Conservation (phyloP, 2,888 invertebrate species). For the Aquatica leii region DNA sequence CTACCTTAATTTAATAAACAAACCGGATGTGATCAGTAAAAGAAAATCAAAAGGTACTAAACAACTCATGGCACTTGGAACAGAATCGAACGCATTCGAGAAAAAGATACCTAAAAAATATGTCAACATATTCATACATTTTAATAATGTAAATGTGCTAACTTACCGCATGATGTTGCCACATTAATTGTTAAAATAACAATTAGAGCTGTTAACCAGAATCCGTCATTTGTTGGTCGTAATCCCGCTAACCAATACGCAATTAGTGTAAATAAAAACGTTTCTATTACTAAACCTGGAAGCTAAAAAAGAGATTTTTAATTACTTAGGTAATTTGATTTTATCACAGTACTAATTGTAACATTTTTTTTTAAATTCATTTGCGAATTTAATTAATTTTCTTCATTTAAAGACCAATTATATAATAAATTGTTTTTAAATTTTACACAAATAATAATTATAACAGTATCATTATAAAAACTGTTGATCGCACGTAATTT, state of each 20-base stretch:
- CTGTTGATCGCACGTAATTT: too few relatives aligned
- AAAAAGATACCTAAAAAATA: slow-evolving; percentile 76
- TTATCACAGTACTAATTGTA: too few relatives aligned
- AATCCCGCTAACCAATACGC: slow-evolving; percentile 91
- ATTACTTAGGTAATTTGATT: too few relatives aligned
- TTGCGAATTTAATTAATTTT: too few relatives aligned
- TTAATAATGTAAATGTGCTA: neutral
- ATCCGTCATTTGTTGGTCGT: slow-evolving; percentile 71
- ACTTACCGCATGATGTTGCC: slow-evolving; percentile 84
- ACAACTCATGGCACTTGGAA: slow-evolving; percentile 82
- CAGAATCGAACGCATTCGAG: slow-evolving; percentile 82
- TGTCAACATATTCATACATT: slow-evolving; percentile 12
- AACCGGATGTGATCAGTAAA: slow-evolving; percentile 87
- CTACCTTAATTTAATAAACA: slow-evolving; percentile 84
- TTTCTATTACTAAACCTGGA: slow-evolving; percentile 85
- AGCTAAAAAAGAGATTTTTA: slow-evolving; percentile 63
- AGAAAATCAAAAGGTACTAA: slow-evolving; percentile 87
- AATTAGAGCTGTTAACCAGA: slow-evolving; percentile 72
- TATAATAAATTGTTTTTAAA: too few relatives aligned
- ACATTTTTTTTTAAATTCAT: too few relatives aligned
- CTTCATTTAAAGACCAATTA: too few relatives aligned
- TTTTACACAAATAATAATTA: too few relatives aligned
- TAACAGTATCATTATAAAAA: too few relatives aligned
- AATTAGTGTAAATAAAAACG: slow-evolving; percentile 80
- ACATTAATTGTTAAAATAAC: slow-evolving; percentile 84